Conservation (phyloP, 2,113 vertebrate genomes). For the Semicossyphus pulcher region DNA sequence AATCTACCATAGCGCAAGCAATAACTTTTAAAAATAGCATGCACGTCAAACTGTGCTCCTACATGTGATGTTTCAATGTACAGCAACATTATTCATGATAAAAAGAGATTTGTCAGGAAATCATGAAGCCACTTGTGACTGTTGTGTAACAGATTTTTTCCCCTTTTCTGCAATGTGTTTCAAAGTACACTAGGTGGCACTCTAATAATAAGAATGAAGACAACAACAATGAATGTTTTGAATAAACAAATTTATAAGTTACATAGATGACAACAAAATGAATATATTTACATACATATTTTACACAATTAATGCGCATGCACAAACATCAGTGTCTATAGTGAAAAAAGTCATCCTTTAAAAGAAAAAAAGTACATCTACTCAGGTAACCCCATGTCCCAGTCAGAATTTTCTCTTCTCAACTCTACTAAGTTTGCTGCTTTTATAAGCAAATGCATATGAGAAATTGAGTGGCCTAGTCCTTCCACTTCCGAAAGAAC, state of each 20-base stretch:
- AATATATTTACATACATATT: too few relatives aligned
- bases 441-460: background rate
- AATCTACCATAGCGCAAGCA: too few relatives aligned
- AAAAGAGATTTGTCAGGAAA: background rate
- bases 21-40: too few relatives aligned
- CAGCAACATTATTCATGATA: too few relatives aligned
- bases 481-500: background rate
- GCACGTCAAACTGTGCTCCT: too few relatives aligned
- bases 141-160: too few relatives aligned
- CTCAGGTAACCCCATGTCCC: background rate
- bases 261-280: background rate
- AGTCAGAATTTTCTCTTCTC: too few relatives aligned
- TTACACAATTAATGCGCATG: too few relatives aligned
- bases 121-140: background rate
- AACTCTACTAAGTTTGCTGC: too few relatives aligned
- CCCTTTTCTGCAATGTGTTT: background rate
- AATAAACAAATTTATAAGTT: background rate
- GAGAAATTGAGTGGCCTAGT: background rate
- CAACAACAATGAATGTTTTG: too few relatives aligned
- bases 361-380: background rate
- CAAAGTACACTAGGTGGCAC: slow-evolving; percentile 42
- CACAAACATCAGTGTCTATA: background rate
- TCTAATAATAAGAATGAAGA: background rate
- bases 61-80: too few relatives aligned
- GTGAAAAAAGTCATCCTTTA: too few relatives aligned